These are phyloP conservation scores for Spea multiplicata DNA, from an alignment of 2,113 vertebrate species.

Conservation along the genomic window DNA sequence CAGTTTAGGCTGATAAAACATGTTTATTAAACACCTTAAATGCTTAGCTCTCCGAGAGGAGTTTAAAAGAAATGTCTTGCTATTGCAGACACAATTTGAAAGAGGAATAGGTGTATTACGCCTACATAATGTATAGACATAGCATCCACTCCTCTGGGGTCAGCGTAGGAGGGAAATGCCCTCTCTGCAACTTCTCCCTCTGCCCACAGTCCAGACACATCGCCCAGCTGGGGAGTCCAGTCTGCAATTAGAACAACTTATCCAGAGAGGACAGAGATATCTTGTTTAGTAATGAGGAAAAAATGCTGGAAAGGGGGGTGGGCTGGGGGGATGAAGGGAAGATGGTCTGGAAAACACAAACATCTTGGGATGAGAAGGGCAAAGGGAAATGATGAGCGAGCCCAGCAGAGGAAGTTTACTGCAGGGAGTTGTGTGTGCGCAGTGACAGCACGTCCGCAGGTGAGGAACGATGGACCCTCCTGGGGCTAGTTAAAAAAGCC, in stretches of 20 bases:
- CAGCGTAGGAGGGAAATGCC: conserved; percentile 30
- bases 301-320: conserved; percentile 55
- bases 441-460: conserved; percentile 42
- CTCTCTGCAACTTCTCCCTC: conserved; percentile 11
- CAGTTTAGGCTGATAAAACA: too few species aligned
- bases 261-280: conserved; percentile 40
- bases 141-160: conserved; percentile 26
- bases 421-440: conserved; percentile 5
- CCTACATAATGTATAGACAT: conserved; percentile 23
- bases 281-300: conserved; percentile 57
- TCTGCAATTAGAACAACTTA: conserved; percentile 37
- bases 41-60: too few species aligned
- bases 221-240: conserved; percentile 38
- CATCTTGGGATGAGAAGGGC: conserved; percentile 62
- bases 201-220: conserved; percentile 28
- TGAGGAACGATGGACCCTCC: conserved; percentile 24
- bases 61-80: not conserved
- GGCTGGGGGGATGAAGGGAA: conserved; percentile 56
- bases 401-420: conserved; percentile 71
- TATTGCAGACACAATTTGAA: not conserved
- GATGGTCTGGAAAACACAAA: conserved; percentile 60
- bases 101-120: not conserved
- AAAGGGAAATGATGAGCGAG: conserved; percentile 64
- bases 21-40: too few species aligned
- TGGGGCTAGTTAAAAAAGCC: conserved; percentile 3